These are phyloP conservation scores for Calonectris borealis DNA, from an alignment of 2,113 vertebrate species.

Conservation along the genomic window DNA sequence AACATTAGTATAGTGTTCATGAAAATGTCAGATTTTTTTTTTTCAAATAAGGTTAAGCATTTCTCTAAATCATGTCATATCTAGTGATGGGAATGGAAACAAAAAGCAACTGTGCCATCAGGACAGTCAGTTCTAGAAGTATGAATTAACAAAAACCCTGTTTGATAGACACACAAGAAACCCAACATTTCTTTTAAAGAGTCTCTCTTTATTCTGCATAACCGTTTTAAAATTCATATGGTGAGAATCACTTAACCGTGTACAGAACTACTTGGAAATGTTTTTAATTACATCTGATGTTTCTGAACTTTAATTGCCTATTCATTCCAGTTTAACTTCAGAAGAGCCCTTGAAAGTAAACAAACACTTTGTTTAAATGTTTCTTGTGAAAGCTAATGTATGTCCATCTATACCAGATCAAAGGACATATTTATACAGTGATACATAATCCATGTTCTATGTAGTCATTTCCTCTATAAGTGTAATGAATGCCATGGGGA, in stretches of 20 bases:
- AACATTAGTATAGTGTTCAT: background rate
- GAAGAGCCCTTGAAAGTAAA: background rate
- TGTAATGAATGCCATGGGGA: background rate
- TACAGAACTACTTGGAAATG: background rate
- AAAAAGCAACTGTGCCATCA: background rate
- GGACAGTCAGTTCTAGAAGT: background rate
- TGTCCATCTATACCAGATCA: background rate
- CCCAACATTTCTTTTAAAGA: background rate
- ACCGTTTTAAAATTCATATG: background rate
- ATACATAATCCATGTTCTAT: background rate
- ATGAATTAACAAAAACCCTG: background rate
- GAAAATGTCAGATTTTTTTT: background rate
- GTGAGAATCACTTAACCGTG: background rate
- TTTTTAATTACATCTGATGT: background rate
- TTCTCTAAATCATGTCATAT: background rate
- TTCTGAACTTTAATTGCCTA: background rate
- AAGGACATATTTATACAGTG: background rate
- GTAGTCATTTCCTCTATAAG: background rate
- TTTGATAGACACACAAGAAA: background rate
- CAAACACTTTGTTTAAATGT: background rate
- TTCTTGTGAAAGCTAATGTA: background rate
- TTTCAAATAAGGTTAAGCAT: background rate
- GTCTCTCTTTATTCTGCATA: background rate
- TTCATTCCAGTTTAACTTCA: background rate
- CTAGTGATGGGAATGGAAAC: background rate